phyloP scores from a whole-genome alignment of 2,888 invertebrate genomes.

The Deladenus siricidicola region DNA sequence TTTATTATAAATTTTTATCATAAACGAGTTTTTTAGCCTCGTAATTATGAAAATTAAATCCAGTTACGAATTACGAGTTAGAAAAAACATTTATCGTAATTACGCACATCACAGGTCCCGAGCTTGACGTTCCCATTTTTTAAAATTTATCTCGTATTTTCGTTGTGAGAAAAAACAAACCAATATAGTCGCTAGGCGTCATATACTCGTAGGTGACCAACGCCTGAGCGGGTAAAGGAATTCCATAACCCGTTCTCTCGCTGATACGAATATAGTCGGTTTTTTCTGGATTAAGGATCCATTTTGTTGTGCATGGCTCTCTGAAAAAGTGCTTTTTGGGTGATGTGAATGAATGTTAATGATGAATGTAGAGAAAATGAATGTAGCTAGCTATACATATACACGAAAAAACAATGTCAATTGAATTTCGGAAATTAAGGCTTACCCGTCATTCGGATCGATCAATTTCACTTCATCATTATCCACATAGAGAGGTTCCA shows the following conservation, averaged over 20 bases:
- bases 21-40: too few species aligned
- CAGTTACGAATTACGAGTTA: too few species aligned
- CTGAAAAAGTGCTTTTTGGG: too few species aligned
- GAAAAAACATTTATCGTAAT: not conserved
- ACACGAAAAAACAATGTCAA: too few species aligned
- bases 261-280: conserved; percentile 43
- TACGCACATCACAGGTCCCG: too few species aligned
- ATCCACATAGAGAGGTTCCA: conserved; percentile 39
- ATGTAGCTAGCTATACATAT: too few species aligned
- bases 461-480: conserved; percentile 46
- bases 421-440: too few species aligned
- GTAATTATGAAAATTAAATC: too few species aligned
- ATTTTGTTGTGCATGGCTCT: conserved; percentile 34
- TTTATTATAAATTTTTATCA: too few species aligned
- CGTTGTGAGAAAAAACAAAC: conserved; percentile 16
- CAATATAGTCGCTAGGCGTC: conserved; percentile 43
- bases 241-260: conserved; percentile 40
- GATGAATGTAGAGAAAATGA: too few species aligned
- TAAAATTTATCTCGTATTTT: not conserved
- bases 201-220: conserved; percentile 46
- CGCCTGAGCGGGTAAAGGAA: conserved; percentile 47
- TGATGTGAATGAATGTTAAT: too few species aligned
- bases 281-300: conserved; percentile 34
- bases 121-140: too few species aligned
- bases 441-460: conserved; percentile 46